These are phyloP conservation scores for Spicauda simplicius DNA, from an alignment of 2,888 invertebrate species.

Conservation along the genomic window DNA sequence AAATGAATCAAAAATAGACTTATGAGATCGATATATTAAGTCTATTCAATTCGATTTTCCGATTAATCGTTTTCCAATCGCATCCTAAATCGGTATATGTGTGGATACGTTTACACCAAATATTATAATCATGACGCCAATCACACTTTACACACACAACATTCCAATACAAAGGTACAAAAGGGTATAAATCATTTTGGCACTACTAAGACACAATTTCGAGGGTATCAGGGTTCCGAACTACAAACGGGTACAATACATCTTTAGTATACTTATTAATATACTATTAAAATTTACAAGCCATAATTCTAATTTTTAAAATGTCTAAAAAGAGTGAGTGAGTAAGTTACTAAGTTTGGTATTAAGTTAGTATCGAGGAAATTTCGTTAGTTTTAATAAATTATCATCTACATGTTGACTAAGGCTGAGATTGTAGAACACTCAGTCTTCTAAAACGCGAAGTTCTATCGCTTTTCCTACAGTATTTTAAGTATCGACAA, in stretches of 20 bases:
- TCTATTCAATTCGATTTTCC: slow-evolving; percentile 1
- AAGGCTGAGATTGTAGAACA: slow-evolving; percentile 37
- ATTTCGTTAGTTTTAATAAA: slow-evolving; percentile 1
- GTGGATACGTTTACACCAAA: background rate
- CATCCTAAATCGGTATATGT: background rate
- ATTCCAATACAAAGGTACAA: slow-evolving; percentile 51
- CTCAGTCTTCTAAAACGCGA: slow-evolving; percentile 37
- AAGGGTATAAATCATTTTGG: slow-evolving; percentile 61
- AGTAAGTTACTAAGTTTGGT: background rate
- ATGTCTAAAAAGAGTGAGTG: slow-evolving; percentile 12
- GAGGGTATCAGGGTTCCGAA: slow-evolving; percentile 43
- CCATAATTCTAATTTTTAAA: background rate
- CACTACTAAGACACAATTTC: slow-evolving; percentile 71
- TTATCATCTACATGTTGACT: slow-evolving; percentile 34
- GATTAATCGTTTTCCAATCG: background rate
- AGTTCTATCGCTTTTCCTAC: slow-evolving; percentile 9
- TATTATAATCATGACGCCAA: slow-evolving; percentile 27
- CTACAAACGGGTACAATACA: slow-evolving; percentile 14
- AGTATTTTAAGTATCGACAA: slow-evolving; percentile 1
- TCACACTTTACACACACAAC: slow-evolving; percentile 19
- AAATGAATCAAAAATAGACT: background rate
- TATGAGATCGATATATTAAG: background rate
- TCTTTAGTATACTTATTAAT: slow-evolving; percentile 14
- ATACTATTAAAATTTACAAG: slow-evolving; percentile 29
- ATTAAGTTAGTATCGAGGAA: slow-evolving; percentile 8